A percentile compares a stretch with the other conserved stretches of the same genome.
These are phyloP conservation scores for Trichosurus vulpecula DNA, from an alignment of 2,797 vertebrate species.

Conservation along the genomic window DNA sequence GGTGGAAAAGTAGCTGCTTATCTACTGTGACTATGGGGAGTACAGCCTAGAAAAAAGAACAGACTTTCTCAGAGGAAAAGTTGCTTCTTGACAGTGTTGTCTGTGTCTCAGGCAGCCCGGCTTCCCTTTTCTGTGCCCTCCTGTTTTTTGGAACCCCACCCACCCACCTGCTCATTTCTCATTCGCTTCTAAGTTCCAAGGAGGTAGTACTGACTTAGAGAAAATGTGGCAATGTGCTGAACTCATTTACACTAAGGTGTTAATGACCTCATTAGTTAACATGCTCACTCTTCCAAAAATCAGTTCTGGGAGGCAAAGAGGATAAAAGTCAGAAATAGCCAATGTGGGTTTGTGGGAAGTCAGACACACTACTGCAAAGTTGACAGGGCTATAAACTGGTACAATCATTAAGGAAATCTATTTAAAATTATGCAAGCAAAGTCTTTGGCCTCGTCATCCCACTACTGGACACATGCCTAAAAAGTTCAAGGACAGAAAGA, in stretches of 20 bases:
- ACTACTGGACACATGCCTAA: neutral
- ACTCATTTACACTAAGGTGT: neutral
- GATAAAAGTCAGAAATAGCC: neutral
- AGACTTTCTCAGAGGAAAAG: neutral
- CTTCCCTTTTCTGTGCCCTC: neutral
- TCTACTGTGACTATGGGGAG: neutral
- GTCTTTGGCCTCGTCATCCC: neutral
- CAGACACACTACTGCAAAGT: neutral
- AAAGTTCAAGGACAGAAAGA: neutral
- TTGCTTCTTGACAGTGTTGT: neutral
- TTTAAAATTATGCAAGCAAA: neutral
- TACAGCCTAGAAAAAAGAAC: neutral
- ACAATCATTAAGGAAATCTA: neutral
- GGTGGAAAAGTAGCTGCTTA: neutral
- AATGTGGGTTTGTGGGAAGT: neutral
- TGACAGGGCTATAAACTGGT: neutral
- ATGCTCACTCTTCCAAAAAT: neutral
- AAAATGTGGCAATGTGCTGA: neutral
- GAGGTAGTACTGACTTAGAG: neutral
- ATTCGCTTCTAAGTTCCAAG: neutral
- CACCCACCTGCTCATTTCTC: neutral
- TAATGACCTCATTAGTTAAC: neutral
- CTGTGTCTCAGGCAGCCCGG: neutral
- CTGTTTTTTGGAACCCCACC: neutral
- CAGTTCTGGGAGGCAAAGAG: neutral